These are phyloP conservation scores for Acromyrmex charruanus DNA, from an alignment of 1,140 invertebrate species.

Conservation along the genomic window DNA sequence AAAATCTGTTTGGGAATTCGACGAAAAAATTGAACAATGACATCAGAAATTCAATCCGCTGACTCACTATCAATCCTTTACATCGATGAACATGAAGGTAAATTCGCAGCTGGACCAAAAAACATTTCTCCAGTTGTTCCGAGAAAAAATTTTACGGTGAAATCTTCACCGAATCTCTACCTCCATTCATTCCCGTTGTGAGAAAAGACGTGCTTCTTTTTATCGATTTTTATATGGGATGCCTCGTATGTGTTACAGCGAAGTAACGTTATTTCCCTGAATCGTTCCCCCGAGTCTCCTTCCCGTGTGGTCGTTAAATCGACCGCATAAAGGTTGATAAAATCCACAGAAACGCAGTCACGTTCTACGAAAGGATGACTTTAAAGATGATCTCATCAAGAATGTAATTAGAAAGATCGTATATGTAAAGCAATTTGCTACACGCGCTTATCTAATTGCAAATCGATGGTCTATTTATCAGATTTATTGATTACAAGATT, in stretches of 20 bases:
- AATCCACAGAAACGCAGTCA: slow-evolving; percentile 13
- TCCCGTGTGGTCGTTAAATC: slow-evolving; percentile 35
- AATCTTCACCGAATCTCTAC: background rate
- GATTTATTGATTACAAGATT: slow-evolving; percentile 16
- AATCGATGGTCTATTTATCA: slow-evolving; percentile 41
- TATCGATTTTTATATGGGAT: slow-evolving; percentile 25
- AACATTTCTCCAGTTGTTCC: slow-evolving; percentile 3
- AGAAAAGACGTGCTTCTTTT: slow-evolving; percentile 2
- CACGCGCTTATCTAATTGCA: slow-evolving; percentile 31
- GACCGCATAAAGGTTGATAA: background rate
- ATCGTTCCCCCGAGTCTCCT: slow-evolving; percentile 5
- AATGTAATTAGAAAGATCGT: slow-evolving; percentile 28
- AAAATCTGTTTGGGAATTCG: slow-evolving; percentile 37
- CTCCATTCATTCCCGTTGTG: slow-evolving; percentile 22
- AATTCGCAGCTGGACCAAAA: slow-evolving; percentile 33
- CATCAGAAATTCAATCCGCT: slow-evolving; percentile 53
- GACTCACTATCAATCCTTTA: slow-evolving; percentile 64
- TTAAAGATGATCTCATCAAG: slow-evolving; percentile 55
- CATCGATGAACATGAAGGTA: slow-evolving; percentile 1
- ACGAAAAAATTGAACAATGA: slow-evolving; percentile 27
- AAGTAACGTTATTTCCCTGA: slow-evolving; percentile 29
- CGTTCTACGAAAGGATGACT: slow-evolving; percentile 31
- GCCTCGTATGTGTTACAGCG: background rate
- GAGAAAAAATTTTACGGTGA: slow-evolving; percentile 37
- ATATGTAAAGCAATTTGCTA: slow-evolving; percentile 17